phyloP scores from a whole-genome alignment of 1,140 invertebrate genomes.

The Brachystomella parvula region DNA sequence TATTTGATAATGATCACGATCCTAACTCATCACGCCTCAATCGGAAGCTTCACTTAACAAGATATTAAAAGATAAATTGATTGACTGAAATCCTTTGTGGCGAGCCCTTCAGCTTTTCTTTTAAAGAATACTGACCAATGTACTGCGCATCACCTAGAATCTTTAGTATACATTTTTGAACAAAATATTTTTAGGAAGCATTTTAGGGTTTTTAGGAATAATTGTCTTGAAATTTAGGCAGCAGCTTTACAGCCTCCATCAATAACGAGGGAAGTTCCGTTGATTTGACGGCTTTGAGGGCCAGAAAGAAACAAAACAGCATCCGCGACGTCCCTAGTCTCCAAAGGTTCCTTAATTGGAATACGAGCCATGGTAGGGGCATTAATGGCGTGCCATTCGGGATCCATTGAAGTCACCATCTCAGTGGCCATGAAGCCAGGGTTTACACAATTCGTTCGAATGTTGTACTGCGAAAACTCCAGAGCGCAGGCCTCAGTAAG shows the following conservation, averaged over 20 bases:
- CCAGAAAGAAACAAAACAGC: constrained; percentile 4
- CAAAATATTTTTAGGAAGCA: not conserved
- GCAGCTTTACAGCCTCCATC: not conserved
- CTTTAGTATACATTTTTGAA: not conserved
- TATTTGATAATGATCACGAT: too few species aligned
- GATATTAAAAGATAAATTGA: not conserved
- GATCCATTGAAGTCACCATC: not conserved
- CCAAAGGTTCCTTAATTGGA: not conserved
- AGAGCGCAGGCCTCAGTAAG: not conserved
- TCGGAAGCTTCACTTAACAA: not conserved
- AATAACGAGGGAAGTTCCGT: not conserved
- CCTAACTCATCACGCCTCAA: too few species aligned
- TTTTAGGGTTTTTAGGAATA: not conserved
- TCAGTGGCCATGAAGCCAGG: not conserved
- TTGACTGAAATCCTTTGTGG: not conserved
- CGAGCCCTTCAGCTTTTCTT: not conserved
- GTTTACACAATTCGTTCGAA: not conserved
- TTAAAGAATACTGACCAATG: not conserved
- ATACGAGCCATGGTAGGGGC: not conserved
- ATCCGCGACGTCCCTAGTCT: not conserved
- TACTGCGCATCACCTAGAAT: too few species aligned
- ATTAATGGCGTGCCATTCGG: constrained; percentile 3
- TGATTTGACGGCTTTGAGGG: not conserved
- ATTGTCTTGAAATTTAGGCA: not conserved
- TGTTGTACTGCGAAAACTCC: not conserved